Evolutionary conservation across 1,140 invertebrate species (phyloP), one percentile per base, ranked within the genome.

Genomic region (Zaprionus vittiger): DNA sequence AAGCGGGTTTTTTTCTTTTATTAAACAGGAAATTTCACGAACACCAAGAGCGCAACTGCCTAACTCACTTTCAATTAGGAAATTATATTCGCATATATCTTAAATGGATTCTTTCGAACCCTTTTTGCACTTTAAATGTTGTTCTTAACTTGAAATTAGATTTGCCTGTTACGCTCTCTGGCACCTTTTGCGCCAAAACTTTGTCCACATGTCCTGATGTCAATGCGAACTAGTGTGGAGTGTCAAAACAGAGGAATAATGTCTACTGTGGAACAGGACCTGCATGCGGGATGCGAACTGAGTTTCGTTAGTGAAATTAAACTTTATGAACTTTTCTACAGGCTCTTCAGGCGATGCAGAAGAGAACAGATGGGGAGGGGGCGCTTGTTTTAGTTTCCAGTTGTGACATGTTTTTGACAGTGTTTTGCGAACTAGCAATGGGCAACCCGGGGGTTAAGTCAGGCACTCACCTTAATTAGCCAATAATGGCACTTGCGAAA

Each of bases 111-210:
- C 37, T n/a, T 12, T 17, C 47, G 31, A 55, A 31, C 15, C 34
- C 55, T 34, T 24, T 34, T 44, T 71, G 78, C 70, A 49, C 70
- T 79, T 74, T 57, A 76, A 80, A 65, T 83, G 55, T 81, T 87
- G 55, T 83, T 80, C 65, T 24, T 68, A 80, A 87, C 61, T 87
- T 87, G 56, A 89, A 75, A 87, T 83, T 87, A 72, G 80, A 87
- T 87, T 87, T 89, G 55, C 73, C 87, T 83, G 83, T 83, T 79
- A 71, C 74, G 74, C 84, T 83, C 57, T 24, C 68, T 73, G 70
- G 70, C 67, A 73, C 67, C 80, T 73, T 77, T 73, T 73, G 55
- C 38, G 31, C 22, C 37, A 84, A 83, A 87, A 87, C 71, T 87
- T 87, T 89, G 55, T 74, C 77, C 72, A 67, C 78, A 80, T 56